A percentile compares a stretch with the other conserved stretches of the same genome.
These are phyloP conservation scores for Gymnogyps californianus DNA, from an alignment of 2,113 vertebrate species.

Conservation along the genomic window DNA sequence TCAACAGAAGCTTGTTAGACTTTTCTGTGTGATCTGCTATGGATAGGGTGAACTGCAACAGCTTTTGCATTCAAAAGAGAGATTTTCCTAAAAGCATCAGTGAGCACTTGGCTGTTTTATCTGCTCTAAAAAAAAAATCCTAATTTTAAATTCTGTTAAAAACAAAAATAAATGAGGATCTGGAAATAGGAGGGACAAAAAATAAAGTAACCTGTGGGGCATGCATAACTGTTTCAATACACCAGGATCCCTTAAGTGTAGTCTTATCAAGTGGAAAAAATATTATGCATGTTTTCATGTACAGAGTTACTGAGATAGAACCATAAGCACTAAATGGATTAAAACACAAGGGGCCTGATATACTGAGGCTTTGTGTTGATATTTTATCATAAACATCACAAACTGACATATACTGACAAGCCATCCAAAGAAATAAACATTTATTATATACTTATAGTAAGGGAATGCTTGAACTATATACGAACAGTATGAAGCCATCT, in stretches of 20 bases:
- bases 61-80: constrained; percentile 64
- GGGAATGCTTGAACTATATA: background rate
- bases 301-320: background rate
- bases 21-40: constrained; percentile 62
- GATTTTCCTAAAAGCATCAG: constrained; percentile 77
- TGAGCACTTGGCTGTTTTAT: constrained; percentile 66
- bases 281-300: background rate
- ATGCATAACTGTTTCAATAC: background rate
- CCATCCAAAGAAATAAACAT: background rate
- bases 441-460: background rate
- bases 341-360: background rate
- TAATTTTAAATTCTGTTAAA: constrained; percentile 47
- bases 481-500: background rate
- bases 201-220: background rate
- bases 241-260: background rate
- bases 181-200: background rate
- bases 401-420: background rate
- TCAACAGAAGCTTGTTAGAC: constrained; percentile 60
- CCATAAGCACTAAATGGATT: background rate
- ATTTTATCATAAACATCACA: background rate
- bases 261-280: background rate
- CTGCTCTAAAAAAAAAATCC: background rate
- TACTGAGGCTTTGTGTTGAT: background rate
- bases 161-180: constrained; percentile 41
- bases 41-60: background rate